Base-by-base conservation (phyloP, 1,140 invertebrate genomes). In the Ectropis grisescens region DNA sequence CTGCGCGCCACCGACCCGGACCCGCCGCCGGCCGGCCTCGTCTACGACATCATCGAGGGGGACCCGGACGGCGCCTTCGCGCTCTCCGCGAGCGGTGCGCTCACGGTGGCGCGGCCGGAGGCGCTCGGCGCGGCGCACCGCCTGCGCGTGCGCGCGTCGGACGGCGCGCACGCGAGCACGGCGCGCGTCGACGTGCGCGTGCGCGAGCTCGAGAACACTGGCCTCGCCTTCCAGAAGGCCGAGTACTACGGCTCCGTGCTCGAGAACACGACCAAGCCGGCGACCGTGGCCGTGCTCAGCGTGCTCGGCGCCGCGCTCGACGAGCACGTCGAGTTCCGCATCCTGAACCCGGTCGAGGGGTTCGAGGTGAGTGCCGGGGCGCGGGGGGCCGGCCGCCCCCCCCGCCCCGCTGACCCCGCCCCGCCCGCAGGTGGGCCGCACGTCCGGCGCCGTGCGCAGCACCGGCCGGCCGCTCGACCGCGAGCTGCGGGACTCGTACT, bases 41-140 rank as follows among this genome's bases (percentile, higher is more conserved):
- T 98, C 0, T 90, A 94, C 48, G 96, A 98, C 64, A 89, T 95
- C 13, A 98, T 98, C 64, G 96, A 98, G 72, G 95, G 96, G 58
- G 85, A 91, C 0, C 96, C 95, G 0, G 85, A 81, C 22, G 98
- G 98, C 50, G 87, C 88, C 11, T 71, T 93, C 2, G 53, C 85
- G 8, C 87, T 85, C 22, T 95, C 95, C 61, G 86, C 85, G 1
- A n/a, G n/a, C n/a, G n/a, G n/a, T n/a, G n/a, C n/a, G n/a, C n/a
- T n/a, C n/a, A 85, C 85, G 2, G 52, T 82, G 22, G 85, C 87
- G 37, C 65, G 82, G 1, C 86, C 88, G 25, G 91, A 93, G 59
- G 93, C 87, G 62, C 91, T 91, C 51, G 88, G 93, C 39, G 88
- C 92, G 29, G 88, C 94, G 1, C 84, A 93, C 19, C 88, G 89